Conservation (phyloP, 2,888 invertebrate genomes). For the Trachelus iudaicus region DNA sequence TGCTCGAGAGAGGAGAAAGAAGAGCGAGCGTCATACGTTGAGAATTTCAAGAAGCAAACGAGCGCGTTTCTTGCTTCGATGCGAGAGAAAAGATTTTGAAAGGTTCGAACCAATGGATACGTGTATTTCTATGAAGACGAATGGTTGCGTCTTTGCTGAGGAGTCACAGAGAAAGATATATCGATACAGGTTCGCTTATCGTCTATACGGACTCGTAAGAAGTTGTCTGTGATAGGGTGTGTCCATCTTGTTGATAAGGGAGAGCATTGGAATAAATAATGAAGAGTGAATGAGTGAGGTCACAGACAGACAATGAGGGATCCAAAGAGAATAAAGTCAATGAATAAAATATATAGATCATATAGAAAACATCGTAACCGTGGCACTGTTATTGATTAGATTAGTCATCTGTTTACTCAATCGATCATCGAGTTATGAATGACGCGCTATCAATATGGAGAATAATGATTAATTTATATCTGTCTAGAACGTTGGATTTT, state of each 20-base stretch:
- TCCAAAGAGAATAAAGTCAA: neutral
- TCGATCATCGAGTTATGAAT: no score
- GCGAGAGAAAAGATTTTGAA: neutral
- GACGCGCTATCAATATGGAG: no score
- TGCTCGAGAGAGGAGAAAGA: neutral
- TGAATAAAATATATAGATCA: neutral
- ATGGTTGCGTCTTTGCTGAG: neutral
- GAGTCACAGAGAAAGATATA: neutral
- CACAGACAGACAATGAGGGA: neutral
- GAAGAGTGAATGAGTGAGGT: neutral
- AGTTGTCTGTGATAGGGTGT: neutral
- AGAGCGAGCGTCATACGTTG: neutral
- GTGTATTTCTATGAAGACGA: neutral
- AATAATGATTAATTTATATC: no score
- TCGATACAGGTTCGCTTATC: neutral
- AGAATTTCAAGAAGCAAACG: neutral
- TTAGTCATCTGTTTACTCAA: neutral
- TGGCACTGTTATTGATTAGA: neutral
- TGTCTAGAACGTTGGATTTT: no score
- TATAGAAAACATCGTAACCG: neutral
- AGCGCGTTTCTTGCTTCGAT: neutral
- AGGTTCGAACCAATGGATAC: neutral
- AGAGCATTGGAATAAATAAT: neutral
- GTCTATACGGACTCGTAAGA: neutral
- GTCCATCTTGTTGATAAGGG: neutral